Base-by-base conservation (phyloP, 2,888 invertebrate genomes). In the Anarsia innoxiella region DNA sequence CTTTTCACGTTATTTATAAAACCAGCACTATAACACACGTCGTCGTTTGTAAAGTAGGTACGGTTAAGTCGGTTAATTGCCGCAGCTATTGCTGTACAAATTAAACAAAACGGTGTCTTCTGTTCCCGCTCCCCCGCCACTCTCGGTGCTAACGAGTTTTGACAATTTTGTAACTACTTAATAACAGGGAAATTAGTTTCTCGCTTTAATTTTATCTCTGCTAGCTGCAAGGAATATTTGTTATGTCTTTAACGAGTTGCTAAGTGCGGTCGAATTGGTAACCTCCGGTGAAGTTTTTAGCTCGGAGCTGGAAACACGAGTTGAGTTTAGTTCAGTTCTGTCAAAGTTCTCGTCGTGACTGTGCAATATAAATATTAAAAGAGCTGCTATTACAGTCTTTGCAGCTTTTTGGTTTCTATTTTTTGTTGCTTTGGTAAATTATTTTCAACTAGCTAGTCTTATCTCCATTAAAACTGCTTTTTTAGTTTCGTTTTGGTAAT, bases 111-210 rank as follows among this genome's bases (percentile, higher is more conserved):
- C 29, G 34, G 16, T 34, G 30, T 4, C 32, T 23, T n/a, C 32
- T 32, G 16, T n/a, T n/a, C n/a, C n/a, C 32, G 6, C 25, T 9
- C n/a, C 32, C 12, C 23, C 13, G 19, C 19, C n/a, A n/a, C n/a
- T n/a, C 4, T 25, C 25, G 25, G 25, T 11, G 25, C 12, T 66
- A 65, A 68, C 53, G 59, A 67, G 59, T 67, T 68, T 62, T 62
- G 64, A 62, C 64, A 59, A 66, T 66, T 66, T 66, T 60, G 49
- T 51, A 49, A 52, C 56, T 56, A 59, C 56, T 62, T 64, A 59
- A 58, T 62, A 59, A 61, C 46, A 47, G 41, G 51, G 49, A 59
- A 65, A 70, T 66, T 64, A 64, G 59, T 61, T 57, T 51, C 11
- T 31, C 31, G 34, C 13, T 32, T 36, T 29, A 40, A 39, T 39